Conservation (phyloP, 2,888 invertebrate genomes). For the Ecdyonurus torrentis region DNA sequence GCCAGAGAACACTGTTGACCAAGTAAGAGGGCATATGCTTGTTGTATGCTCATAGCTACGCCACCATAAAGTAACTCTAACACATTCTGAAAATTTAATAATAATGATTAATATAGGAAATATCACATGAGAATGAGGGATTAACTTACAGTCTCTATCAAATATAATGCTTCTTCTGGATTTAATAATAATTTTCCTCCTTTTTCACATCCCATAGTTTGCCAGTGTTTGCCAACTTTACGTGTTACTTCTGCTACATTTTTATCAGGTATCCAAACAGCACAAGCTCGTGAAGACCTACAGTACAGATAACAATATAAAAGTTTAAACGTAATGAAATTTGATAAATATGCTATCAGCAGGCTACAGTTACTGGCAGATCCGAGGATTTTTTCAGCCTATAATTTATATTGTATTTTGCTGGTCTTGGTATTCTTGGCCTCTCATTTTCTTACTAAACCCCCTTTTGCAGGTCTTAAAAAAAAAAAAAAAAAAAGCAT, state of each 20-base stretch:
- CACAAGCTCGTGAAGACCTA: background rate
- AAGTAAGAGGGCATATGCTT: background rate
- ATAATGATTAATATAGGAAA: background rate
- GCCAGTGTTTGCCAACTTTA: background rate
- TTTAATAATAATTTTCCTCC: background rate
- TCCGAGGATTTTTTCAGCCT: no score
- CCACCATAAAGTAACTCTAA: background rate
- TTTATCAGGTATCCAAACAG: background rate
- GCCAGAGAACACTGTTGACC: background rate
- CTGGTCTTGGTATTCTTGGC: no score
- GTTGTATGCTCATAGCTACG: background rate
- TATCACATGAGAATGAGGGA: background rate
- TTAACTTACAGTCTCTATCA: background rate
- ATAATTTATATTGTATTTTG: no score
- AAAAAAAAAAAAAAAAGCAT: no score
- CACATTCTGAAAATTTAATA: background rate
- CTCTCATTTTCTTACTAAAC: no score
- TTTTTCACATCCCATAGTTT: background rate
- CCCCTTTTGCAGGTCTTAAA: no score
- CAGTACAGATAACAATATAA: no score
- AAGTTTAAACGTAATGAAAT: no score
- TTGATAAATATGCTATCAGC: no score
- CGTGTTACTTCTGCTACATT: background rate
- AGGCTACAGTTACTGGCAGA: no score
- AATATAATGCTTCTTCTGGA: background rate